Evolutionary conservation across 2,113 vertebrate genomes (phyloP).

Genomic region (Catharus minimus): DNA sequence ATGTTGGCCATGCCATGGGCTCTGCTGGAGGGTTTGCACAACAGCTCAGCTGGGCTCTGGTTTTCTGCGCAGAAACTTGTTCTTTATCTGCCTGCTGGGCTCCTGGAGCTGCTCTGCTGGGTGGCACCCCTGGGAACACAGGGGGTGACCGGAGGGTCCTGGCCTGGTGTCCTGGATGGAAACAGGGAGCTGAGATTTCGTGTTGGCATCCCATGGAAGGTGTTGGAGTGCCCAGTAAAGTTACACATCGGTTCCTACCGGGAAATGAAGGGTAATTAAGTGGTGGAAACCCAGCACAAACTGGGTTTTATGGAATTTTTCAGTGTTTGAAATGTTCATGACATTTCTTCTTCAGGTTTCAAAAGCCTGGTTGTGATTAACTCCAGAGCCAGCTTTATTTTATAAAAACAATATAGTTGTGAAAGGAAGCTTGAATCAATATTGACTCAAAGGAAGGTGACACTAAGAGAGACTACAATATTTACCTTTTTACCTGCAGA

Average conservation of each 20-base stretch:
- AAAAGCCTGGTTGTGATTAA: not conserved
- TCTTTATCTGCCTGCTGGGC: not conserved
- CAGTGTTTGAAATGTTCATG: not conserved
- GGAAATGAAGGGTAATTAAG: not conserved
- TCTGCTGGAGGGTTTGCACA: not conserved
- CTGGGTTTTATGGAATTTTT: not conserved
- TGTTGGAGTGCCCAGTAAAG: not conserved
- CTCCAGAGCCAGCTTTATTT: not conserved
- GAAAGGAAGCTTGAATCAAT: not conserved
- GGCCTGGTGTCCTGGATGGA: accelerated
- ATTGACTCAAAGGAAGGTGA: constrained; percentile 10
- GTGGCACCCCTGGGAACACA: not conserved
- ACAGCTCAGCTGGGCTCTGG: accelerated
- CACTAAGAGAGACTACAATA: not conserved
- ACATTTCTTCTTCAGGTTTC: not conserved
- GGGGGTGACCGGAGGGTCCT: not conserved
- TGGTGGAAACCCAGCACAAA: not conserved
- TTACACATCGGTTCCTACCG: accelerated
- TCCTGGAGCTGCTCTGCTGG: not conserved
- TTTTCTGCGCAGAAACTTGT: not conserved
- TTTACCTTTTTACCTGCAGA: not conserved
- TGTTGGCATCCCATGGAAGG: not conserved
- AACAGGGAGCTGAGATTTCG: not conserved
- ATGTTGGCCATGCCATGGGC: accelerated
- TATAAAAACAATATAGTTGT: not conserved